Evolutionary conservation across 2,113 vertebrate species (phyloP).

Genomic region (Pogona vitticeps): DNA sequence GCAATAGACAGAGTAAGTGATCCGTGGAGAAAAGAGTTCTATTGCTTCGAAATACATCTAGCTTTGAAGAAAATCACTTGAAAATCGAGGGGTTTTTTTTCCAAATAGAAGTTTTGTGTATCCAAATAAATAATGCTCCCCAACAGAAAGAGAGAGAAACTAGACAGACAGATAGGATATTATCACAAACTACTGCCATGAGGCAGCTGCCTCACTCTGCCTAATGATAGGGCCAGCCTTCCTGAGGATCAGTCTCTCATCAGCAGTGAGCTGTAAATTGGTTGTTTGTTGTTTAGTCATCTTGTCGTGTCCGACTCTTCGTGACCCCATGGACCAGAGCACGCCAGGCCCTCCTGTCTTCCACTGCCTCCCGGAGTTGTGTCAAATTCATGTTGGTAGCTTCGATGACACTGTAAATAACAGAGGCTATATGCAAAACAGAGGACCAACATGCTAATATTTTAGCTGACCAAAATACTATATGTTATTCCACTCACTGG

Average conservation of each 20-base stretch:
- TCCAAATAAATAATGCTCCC: not conserved
- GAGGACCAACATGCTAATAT: not conserved
- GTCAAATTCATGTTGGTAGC: too few relatives aligned
- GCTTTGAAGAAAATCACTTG: not conserved
- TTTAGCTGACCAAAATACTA: not conserved
- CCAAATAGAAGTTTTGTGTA: slow-evolving; percentile 4
- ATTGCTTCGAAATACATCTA: slow-evolving; percentile 9
- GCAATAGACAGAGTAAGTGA: not conserved
- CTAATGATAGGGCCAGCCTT: not conserved
- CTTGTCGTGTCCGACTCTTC: too few relatives aligned
- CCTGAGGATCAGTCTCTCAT: not conserved
- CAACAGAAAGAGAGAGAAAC: too few relatives aligned
- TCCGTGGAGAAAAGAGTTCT: not conserved
- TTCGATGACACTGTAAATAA: too few relatives aligned
- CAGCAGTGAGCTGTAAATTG: too few relatives aligned
- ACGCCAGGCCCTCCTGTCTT: too few relatives aligned
- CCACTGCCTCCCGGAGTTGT: too few relatives aligned
- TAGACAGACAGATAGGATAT: too few relatives aligned
- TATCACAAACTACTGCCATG: not conserved
- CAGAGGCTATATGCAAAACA: not conserved
- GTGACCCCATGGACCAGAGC: too few relatives aligned
- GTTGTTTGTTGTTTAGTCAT: too few relatives aligned
- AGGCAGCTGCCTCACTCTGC: not conserved
- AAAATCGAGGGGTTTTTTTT: not conserved
- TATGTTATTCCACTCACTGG: not conserved